Evolutionary conservation across 2,113 vertebrate species (phyloP).

Genomic region (Steatornis caripensis): DNA sequence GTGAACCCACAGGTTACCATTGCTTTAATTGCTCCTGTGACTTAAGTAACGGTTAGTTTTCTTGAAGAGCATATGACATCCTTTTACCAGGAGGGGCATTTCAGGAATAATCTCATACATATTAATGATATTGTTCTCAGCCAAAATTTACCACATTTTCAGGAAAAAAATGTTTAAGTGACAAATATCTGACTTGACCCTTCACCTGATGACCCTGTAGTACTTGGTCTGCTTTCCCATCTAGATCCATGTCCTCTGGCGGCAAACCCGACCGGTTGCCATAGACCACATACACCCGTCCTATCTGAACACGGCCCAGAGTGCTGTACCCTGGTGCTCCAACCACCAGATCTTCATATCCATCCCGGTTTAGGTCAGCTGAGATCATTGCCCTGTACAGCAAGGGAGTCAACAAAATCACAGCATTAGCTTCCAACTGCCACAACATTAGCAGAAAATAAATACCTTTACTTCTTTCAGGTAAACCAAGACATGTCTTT

Average conservation of each 20-base stretch:
- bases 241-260: conserved; percentile 65
- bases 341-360: conserved; percentile 66
- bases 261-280: conserved; percentile 70
- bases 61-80: neutral
- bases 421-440: neutral
- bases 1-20: neutral
- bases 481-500: neutral
- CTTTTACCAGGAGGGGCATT: neutral
- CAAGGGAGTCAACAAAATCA: neutral
- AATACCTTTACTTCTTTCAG: neutral
- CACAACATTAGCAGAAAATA: neutral
- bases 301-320: conserved; percentile 61
- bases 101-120: neutral
- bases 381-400: conserved; percentile 68
- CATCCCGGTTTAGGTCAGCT: conserved; percentile 75
- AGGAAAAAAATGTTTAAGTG: neutral
- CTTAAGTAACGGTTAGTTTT: neutral
- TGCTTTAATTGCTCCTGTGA: neutral
- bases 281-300: conserved; percentile 74
- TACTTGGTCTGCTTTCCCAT: conserved; percentile 61
- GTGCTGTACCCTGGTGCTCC: conserved; percentile 76
- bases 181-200: neutral
- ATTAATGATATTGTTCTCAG: neutral
- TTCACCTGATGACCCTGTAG: conserved; percentile 74
- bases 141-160: neutral